Conservation (phyloP, 2,113 vertebrate species). For the Pagrus major region DNA sequence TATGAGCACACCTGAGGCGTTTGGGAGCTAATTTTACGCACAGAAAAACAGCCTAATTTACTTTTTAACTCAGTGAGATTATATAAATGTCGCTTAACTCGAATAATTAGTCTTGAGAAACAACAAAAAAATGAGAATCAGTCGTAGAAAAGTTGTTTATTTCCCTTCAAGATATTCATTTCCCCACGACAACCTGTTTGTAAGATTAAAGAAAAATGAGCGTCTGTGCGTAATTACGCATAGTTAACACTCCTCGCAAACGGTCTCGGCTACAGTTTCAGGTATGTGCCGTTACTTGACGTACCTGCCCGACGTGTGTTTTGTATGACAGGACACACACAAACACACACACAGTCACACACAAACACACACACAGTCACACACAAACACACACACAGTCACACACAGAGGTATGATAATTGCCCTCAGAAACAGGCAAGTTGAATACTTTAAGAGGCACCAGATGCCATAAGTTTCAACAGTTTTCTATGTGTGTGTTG, state of each 20-base stretch:
- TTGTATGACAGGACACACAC: constrained; percentile 5
- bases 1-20: background rate
- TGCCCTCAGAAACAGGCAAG: constrained; percentile 26
- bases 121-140: background rate
- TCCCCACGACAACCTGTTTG: rapidly evolving
- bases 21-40: background rate
- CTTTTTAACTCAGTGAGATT: background rate
- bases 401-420: constrained; percentile 60
- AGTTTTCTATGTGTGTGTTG: background rate
- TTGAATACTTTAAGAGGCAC: constrained; percentile 20
- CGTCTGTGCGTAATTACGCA: constrained; percentile 33
- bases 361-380: constrained; percentile 26
- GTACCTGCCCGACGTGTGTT: constrained; percentile 72
- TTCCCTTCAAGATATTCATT: background rate
- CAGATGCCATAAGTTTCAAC: constrained; percentile 14
- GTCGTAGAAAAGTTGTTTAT: background rate
- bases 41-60: background rate
- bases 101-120: rapidly evolving
- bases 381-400: constrained; percentile 18
- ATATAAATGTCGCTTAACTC: background rate
- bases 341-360: constrained; percentile 19
- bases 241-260: constrained; percentile 26
- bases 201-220: background rate
- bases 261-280: constrained; percentile 47
- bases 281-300: constrained; percentile 82